A percentile compares a stretch with the other conserved stretches of the same genome.
Conservation (phyloP, 2,888 invertebrate genomes). For the Ceramica pisi region DNA sequence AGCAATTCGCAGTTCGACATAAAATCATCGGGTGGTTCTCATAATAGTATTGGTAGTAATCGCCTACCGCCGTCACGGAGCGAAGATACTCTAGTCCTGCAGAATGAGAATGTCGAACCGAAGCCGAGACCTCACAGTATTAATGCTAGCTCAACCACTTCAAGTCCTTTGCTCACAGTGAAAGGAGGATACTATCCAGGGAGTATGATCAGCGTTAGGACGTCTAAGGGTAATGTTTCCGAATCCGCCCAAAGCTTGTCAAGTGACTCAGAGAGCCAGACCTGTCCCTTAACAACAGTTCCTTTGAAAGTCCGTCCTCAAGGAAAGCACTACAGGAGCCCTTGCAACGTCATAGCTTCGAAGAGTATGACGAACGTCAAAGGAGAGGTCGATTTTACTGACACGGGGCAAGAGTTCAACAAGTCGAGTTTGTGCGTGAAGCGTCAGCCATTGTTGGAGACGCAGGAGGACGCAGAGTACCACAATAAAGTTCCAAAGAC, state of each 20-base stretch:
- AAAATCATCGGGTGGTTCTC: conserved; percentile 80
- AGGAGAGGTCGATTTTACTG: conserved; percentile 86
- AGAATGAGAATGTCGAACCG: conserved; percentile 82
- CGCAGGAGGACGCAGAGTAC: conserved; percentile 85
- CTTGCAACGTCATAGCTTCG: conserved; percentile 89
- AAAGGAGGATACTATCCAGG: conserved; percentile 92
- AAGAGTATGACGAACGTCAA: conserved; percentile 92
- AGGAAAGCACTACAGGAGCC: conserved; percentile 81
- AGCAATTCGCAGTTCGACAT: conserved; percentile 87
- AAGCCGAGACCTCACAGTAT: conserved; percentile 91
- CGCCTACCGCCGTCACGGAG: conserved; percentile 94
- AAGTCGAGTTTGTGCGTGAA: conserved; percentile 85
- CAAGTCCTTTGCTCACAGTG: conserved; percentile 93
- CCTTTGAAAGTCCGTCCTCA: conserved; percentile 90
- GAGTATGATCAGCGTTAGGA: conserved; percentile 92
- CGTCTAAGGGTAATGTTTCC: conserved; percentile 90
- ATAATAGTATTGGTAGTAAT: conserved; percentile 82
- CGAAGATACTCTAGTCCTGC: conserved; percentile 93
- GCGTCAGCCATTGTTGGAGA: conserved; percentile 87
- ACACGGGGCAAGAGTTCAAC: conserved; percentile 83
- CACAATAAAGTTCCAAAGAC: conserved; percentile 90
- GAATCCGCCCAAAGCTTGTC: conserved; percentile 93
- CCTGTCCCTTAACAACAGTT: conserved; percentile 89
- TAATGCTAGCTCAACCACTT: conserved; percentile 92
- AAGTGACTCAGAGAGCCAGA: conserved; percentile 92